Evolutionary conservation across 2,113 vertebrate genomes (phyloP).

Genomic region (Todiramphus saurophagus): DNA sequence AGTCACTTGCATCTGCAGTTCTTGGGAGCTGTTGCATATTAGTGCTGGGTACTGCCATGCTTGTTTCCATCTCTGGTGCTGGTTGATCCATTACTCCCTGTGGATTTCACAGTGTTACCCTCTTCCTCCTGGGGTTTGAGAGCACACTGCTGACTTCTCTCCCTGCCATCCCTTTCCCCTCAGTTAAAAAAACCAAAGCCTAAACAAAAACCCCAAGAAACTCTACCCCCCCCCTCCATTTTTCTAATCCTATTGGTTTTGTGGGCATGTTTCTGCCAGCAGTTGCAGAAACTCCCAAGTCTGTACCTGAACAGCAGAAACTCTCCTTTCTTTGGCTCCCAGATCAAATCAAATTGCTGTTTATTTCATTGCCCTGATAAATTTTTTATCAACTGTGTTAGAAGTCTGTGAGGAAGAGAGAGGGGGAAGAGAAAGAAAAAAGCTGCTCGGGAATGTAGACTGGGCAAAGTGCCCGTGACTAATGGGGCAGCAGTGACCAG

Average conservation of each 20-base stretch:
- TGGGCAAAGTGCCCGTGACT: constrained; percentile 68
- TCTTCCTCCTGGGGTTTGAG: background rate
- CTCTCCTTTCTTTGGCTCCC: background rate
- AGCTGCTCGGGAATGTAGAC: constrained; percentile 56
- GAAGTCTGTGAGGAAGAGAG: background rate
- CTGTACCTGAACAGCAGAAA: constrained; percentile 36
- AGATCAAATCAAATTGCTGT: constrained; percentile 52
- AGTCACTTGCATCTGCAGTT: background rate
- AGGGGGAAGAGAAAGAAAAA: background rate
- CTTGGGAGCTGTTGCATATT: background rate
- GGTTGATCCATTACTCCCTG: background rate
- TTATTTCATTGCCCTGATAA: constrained; percentile 64
- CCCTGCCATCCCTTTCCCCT: background rate
- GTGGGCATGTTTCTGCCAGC: background rate
- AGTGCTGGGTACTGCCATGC: background rate
- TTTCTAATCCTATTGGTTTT: background rate
- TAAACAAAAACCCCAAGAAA: background rate
- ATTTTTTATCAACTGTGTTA: constrained; percentile 62
- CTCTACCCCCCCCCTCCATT: background rate
- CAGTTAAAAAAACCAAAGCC: no score
- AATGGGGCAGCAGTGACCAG: constrained; percentile 64
- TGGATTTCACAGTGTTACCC: background rate
- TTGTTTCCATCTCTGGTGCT: background rate
- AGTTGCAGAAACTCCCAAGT: background rate
- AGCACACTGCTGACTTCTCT: background rate